Conservation (phyloP, 2,888 invertebrate genomes). For the Steinernema carpocapsae region DNA sequence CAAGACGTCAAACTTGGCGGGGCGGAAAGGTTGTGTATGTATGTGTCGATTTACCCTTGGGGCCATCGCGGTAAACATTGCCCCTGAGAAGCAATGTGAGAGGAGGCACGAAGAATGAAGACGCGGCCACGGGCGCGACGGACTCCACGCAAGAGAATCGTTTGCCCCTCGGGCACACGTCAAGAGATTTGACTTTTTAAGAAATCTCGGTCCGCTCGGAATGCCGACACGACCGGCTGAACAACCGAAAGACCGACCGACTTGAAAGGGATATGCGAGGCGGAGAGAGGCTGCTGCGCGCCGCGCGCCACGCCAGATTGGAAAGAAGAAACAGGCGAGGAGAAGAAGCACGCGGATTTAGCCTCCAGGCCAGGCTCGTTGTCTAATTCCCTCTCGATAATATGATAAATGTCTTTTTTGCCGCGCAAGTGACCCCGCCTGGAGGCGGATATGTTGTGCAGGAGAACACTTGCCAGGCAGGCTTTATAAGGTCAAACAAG, state of each 20-base stretch:
- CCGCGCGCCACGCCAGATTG: slow-evolving; percentile 7
- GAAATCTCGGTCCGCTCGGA: slow-evolving; percentile 20
- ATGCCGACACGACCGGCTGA: slow-evolving; percentile 31
- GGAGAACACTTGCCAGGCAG: no score
- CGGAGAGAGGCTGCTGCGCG: not conserved
- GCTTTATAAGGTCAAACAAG: no score
- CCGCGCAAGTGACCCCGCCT: not conserved
- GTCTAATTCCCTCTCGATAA: slow-evolving; percentile 30
- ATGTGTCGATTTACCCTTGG: slow-evolving; percentile 30
- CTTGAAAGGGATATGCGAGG: slow-evolving; percentile 25
- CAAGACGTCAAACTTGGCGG: slow-evolving; percentile 34
- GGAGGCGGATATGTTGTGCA: not conserved
- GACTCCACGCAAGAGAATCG: not conserved
- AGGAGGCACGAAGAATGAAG: not conserved
- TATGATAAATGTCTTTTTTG: slow-evolving; percentile 31
- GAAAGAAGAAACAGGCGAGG: not conserved
- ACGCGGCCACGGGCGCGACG: not conserved
- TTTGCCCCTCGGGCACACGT: slow-evolving; percentile 33
- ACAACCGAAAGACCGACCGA: not conserved
- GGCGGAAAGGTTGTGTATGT: slow-evolving; percentile 33
- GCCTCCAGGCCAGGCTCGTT: slow-evolving; percentile 24
- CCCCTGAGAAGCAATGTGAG: slow-evolving; percentile 3
- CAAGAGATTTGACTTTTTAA: slow-evolving; percentile 29
- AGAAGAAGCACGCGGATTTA: slow-evolving; percentile 19
- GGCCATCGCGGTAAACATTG: slow-evolving; percentile 31